Evolutionary conservation across 2,113 vertebrate genomes (phyloP).

Genomic region (Henicopernis longicauda): DNA sequence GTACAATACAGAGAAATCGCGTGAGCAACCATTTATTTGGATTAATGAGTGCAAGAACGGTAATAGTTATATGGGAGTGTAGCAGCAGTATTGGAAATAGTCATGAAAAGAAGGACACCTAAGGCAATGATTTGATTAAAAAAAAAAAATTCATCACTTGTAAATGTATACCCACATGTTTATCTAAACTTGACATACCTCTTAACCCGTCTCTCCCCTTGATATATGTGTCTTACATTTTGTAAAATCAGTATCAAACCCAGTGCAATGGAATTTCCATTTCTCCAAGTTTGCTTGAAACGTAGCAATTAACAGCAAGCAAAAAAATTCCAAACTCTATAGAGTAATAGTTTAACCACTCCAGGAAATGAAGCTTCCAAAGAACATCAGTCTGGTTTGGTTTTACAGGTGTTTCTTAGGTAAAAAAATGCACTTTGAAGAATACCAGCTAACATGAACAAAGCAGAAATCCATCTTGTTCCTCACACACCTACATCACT

Average conservation of each 20-base stretch:
- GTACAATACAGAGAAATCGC: not conserved
- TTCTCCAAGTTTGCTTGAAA: not conserved
- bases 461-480: not conserved
- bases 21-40: conserved; percentile 30
- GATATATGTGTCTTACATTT: not conserved
- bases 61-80: not conserved
- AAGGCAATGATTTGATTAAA: not conserved
- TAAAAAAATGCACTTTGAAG: not conserved
- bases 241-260: not conserved
- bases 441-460: not conserved
- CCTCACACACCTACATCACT: not conserved
- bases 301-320: not conserved
- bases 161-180: not conserved
- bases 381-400: not conserved
- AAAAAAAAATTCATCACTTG: not conserved
- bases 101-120: not conserved
- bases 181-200: not conserved
- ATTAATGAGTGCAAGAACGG: conserved; percentile 22
- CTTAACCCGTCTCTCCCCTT: not conserved
- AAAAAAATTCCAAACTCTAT: not conserved
- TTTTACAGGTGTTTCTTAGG: not conserved
- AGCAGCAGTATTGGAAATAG: not conserved
- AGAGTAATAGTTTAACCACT: not conserved
- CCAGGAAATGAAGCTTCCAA: not conserved
- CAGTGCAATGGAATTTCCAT: not conserved